Evolutionary conservation across 64 coral and sea anemone species (phyloP), one percentile per base, ranked within the genome.

Genomic region (Porites lutea): DNA sequence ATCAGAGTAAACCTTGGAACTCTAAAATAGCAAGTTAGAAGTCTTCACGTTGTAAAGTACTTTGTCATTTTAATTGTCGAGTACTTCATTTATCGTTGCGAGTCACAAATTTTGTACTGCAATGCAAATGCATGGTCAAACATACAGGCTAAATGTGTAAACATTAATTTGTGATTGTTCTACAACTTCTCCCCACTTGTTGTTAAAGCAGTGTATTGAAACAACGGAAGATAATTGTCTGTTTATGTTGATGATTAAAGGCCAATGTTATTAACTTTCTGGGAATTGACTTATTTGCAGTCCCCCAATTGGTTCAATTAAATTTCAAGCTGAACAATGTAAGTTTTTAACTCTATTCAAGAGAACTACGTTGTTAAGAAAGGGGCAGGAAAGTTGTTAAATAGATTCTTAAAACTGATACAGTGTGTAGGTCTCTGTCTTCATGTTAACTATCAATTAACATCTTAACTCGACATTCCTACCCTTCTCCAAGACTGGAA

Each of bases 121-220:
- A 72, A 72, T n/a, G 69, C 69, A 72, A 72, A 72, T 72, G 69
- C 69, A 72, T 72, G 69, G 43, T 72, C 69, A 72, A 72, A 72
- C 21, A 72, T 72, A 72, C 69, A 72, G 8, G 69, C 3, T 72
- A 72, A 72, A 72, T 72, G 69, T 43, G 69, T 72, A 72, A 72
- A 72, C 37, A 72, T 37, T 72, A 72, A 37, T 72, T 72, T 72
- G 45, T 72, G 27, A 43, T 72, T 72, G 69, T 72, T 72, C 69
- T 72, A 45, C 69, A 72, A 72, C 69, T 72, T 72, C 69, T 72
- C 69, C 20, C 69, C 7, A 72, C 69, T 43, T 72, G 69, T 72
- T 72, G 69, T 72, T 72, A 45, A 72, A 72, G 69, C 20, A 7
- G 69, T 72, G 69, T 72, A 71, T 47, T 12, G 69, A 72, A 21